phyloP scores from a whole-genome alignment of 2,888 invertebrate species.

The Tridacna crocea region DNA sequence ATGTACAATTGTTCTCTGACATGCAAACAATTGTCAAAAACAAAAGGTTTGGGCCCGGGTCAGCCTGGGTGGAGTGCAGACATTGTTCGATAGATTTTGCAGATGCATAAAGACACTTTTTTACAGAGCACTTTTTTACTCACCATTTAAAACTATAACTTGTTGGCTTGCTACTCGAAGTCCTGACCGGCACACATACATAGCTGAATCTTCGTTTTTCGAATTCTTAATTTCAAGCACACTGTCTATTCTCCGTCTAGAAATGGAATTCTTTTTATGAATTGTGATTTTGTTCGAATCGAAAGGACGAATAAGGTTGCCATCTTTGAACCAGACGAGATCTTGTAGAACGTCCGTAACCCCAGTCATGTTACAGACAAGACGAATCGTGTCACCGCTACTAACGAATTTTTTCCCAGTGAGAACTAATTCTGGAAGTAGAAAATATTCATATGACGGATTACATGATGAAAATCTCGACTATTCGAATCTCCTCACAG shows the following conservation, averaged over 20 bases:
- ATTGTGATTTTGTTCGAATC: conserved; percentile 43
- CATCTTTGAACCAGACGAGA: conserved; percentile 63
- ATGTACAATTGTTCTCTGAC: too few relatives aligned
- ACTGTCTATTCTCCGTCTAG: conserved; percentile 55
- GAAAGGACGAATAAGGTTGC: conserved; percentile 44
- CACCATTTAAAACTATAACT: conserved; percentile 61
- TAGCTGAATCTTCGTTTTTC: conserved; percentile 52
- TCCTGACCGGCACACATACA: conserved; percentile 63
- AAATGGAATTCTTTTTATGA: conserved; percentile 50
- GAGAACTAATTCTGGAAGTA: conserved; percentile 51
- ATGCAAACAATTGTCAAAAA: too few relatives aligned
- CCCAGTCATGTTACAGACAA: conserved; percentile 57
- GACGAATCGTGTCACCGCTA: conserved; percentile 53
- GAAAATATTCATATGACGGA: too few relatives aligned
- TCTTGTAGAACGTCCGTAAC: conserved; percentile 55
- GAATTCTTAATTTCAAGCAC: conserved; percentile 57
- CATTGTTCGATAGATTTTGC: too few relatives aligned
- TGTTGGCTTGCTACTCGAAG: conserved; percentile 53
- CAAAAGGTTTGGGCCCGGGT: too few relatives aligned
- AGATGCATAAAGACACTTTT: too few relatives aligned
- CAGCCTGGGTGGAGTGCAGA: too few relatives aligned
- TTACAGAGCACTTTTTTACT: neutral
- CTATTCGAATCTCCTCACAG: too few relatives aligned
- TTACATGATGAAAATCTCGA: too few relatives aligned
- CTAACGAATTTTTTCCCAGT: conserved; percentile 52